Base-by-base conservation (phyloP, 2,888 invertebrate species). In the Drosophila leonis region DNA sequence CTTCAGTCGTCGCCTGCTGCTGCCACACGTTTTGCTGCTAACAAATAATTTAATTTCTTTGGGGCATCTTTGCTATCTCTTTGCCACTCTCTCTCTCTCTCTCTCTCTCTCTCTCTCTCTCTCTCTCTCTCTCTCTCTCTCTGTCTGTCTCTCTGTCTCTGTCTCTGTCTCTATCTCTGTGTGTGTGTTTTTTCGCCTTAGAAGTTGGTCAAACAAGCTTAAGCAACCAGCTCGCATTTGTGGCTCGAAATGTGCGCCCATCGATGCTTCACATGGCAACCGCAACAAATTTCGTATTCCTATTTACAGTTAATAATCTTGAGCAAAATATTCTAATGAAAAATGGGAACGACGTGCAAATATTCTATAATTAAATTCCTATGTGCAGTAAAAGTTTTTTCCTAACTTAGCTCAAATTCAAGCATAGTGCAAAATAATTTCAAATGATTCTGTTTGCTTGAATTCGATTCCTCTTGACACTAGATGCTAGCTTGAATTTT, bases 1-100 rank as follows among this genome's bases (percentile, higher is more conserved):
- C 42, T 56, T 56, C 39, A 56, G 42, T 41, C 39, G 29, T 35
- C 37, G 52, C 20, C 18, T 56, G 46, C 18, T 24, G 27, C 57
- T 44, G 55, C 80, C 64, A 61, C 41, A 57, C 62, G 48, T 69
- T 67, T 61, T 63, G 59, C 65, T 67, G 63, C 88, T 72, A 76
- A 82, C 88, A 83, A 87, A 87, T 84, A 87, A 83, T 87, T 84
- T 83, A 74, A 83, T 83, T 83, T 87, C 83, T 87, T 79, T 76
- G 60, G 68, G 60, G 54, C 76, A 68, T 60, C 60, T 78, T 60
- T 55, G 20, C 56, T 20, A 29, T 7, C 31, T n/a, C 35, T 37
- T 20, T 37, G 4, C 54, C 4, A 37, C 13, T 5, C 2, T 27
- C 3, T 44, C 24, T 24, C 0, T 20, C 20, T 39, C 15, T 37